Evolutionary conservation across 2,888 invertebrate genomes (phyloP), one percentile per base, ranked within the genome.

Genomic region (Cylindroiulus punctatus): DNA sequence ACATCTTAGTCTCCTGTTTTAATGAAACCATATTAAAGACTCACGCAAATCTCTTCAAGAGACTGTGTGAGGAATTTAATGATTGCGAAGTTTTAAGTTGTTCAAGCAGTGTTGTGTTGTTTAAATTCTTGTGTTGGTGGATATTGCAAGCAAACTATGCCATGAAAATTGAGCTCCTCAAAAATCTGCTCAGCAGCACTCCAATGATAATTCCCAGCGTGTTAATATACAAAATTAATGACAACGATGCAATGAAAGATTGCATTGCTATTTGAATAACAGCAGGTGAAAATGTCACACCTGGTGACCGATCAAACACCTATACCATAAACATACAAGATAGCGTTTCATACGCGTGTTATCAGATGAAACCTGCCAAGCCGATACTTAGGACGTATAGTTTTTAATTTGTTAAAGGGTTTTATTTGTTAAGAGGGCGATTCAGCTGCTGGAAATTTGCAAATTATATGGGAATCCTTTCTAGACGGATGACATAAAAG

Each of bases 211-310:
- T 10, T 76, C 30, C 76, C 26, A 30, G 76, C 76, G 17, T 30
- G 3, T 76, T 76, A 26, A 12, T 76, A 76, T 76, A 36, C 36
- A 36, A 36, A 36, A 36, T 36, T 36, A 76, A 76, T 30, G 76
- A 76, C 76, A 30, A 17, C 14, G 30, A 32, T 76, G 14, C 76
- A 14, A 30, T 30, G 76, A 30, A 17, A 76, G 76, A 76, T 76
- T 32, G 26, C 17, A 32, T 26, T 36, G 30, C 76, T 14, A 26
- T 47, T 30, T 76, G 76, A 30, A 30, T 12, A 76, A 14, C 76
- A 76, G 30, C 76, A 26, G 76, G 76, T 76, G 30, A 12, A 76
- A 76, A 30, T 76, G 32, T 30, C 30, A 76, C 76, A 76, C 76
- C 76, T 76, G 76, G 26, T 76, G 17, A 76, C 30, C 14, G 76